A percentile compares a stretch with the other conserved stretches of the same genome.
phyloP scores from a whole-genome alignment of 2,113 vertebrate species.

The Hemibagrus wyckioides region DNA sequence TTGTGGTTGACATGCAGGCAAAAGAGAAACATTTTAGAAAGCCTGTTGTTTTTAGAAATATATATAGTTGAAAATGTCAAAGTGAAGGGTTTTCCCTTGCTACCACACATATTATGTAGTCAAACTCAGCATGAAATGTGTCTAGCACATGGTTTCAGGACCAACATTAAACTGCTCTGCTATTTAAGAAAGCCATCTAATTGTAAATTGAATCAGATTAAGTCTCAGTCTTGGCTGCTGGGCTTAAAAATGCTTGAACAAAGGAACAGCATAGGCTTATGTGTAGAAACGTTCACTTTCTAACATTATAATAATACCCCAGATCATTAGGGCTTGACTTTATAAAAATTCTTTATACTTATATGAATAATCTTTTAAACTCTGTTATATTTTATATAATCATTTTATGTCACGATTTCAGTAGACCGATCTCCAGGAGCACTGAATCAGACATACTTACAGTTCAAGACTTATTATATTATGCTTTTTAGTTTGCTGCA shows the following conservation, averaged over 20 bases:
- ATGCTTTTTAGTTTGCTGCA: not conserved
- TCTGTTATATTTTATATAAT: not conserved
- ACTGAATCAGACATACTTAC: not conserved
- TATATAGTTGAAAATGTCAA: slow-evolving; percentile 12
- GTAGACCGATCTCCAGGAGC: not conserved
- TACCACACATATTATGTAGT: not conserved
- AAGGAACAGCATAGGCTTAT: not conserved
- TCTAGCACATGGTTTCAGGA: not conserved
- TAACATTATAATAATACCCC: not conserved
- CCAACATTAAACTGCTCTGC: not conserved
- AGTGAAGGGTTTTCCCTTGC: slow-evolving; percentile 1
- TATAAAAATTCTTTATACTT: not conserved
- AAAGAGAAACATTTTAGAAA: not conserved
- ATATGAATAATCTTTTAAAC: not conserved
- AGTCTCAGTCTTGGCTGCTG: too few relatives aligned
- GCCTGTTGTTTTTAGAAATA: not conserved
- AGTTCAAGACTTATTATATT: not conserved
- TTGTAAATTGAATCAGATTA: not conserved
- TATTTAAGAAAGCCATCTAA: not conserved
- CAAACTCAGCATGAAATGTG: not conserved
- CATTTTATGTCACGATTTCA: not conserved
- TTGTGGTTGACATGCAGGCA: slow-evolving; percentile 6
- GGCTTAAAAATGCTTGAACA: not conserved
- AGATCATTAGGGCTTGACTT: not conserved
- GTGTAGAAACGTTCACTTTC: not conserved